Percentiles rank a stretch among this genome's conserved stretches.
Evolutionary conservation across 2,113 vertebrate genomes (phyloP).

Genomic region (Eulemur rufifrons): DNA sequence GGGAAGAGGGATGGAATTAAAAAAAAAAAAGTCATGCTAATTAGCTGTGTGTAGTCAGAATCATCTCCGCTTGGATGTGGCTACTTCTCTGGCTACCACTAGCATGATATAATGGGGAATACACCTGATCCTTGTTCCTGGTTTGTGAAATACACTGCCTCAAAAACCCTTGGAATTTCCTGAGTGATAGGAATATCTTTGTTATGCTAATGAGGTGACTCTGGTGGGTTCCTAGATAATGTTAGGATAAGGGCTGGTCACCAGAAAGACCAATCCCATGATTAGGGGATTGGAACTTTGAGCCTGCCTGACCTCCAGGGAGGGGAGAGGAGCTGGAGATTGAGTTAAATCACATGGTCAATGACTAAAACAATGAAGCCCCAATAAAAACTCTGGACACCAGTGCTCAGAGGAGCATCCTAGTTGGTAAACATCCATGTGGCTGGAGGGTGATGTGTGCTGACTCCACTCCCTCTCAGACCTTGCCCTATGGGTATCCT

Average conservation of each 20-base stretch:
- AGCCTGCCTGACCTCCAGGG: neutral
- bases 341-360: neutral
- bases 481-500: neutral
- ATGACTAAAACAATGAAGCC: neutral
- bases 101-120: neutral
- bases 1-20: neutral
- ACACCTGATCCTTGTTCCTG: neutral
- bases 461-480: neutral
- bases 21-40: neutral
- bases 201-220: neutral
- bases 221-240: neutral
- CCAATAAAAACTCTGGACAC: neutral
- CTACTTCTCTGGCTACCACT: neutral
- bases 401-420: neutral
- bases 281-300: neutral
- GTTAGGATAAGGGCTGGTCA: neutral
- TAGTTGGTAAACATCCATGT: neutral
- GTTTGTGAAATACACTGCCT: neutral
- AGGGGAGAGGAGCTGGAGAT: neutral
- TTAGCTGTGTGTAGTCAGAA: neutral
- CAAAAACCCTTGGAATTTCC: neutral
- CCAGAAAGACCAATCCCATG: neutral
- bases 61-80: neutral
- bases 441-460: neutral
- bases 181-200: neutral